These are phyloP conservation scores for Troglohyphantes excavatus DNA, from an alignment of 2,888 invertebrate genomes.

Conservation along the genomic window DNA sequence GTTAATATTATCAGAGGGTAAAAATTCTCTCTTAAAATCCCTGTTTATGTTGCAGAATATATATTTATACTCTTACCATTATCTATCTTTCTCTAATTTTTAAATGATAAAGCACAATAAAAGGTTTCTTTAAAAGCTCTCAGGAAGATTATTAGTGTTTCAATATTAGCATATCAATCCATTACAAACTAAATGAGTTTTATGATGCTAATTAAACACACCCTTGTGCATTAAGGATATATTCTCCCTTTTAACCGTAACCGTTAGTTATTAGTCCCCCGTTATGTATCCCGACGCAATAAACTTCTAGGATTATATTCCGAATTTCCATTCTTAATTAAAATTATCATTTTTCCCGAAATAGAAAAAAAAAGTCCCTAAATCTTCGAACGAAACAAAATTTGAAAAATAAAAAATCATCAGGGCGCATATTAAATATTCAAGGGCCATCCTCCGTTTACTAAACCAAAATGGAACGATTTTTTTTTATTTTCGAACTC, in stretches of 20 bases:
- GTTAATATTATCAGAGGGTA: no score
- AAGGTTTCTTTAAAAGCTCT: not conserved
- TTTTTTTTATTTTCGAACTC: not conserved
- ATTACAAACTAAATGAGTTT: not conserved
- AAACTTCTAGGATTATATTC: no score
- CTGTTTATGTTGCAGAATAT: no score
- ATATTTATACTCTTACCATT: no score
- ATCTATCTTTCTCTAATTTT: no score
- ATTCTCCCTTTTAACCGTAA: not conserved
- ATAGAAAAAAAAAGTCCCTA: not conserved
- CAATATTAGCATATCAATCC: conserved; percentile 1
- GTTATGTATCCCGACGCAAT: not conserved
- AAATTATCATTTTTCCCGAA: not conserved
- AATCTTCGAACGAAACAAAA: not conserved
- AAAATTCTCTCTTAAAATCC: no score
- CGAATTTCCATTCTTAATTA: conserved; percentile 1
- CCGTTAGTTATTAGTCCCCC: not conserved
- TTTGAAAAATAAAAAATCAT: not conserved
- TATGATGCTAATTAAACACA: not conserved
- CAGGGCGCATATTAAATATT: conserved; percentile 6
- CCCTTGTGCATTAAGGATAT: not conserved
- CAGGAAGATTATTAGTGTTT: not conserved
- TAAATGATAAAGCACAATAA: not conserved
- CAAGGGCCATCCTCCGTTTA: not conserved
- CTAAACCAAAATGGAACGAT: not conserved